phyloP scores from a whole-genome alignment of 2,797 vertebrate species.

The Onychomys arenicola region DNA sequence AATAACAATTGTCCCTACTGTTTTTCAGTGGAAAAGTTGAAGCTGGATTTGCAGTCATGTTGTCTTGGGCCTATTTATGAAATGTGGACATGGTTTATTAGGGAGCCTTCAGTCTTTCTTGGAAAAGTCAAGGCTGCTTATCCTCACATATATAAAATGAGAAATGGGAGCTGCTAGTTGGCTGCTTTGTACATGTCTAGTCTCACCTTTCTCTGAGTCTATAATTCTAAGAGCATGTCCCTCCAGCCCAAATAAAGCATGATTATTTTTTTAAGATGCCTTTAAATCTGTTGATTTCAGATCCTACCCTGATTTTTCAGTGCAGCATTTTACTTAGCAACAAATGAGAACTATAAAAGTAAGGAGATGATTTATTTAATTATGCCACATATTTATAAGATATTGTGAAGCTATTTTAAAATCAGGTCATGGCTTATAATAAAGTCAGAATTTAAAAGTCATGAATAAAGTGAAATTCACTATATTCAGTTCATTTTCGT shows the following conservation, averaged over 20 bases:
- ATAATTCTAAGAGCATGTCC: background rate
- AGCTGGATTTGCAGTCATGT: background rate
- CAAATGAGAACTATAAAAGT: background rate
- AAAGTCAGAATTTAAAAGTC: background rate
- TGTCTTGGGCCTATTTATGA: background rate
- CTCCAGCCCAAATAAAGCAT: background rate
- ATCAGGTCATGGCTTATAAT: background rate
- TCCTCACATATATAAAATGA: background rate
- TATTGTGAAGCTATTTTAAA: slow-evolving; percentile 18
- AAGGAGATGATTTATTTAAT: background rate
- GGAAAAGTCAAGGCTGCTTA: background rate
- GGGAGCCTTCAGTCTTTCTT: background rate
- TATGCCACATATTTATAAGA: background rate
- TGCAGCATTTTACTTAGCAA: slow-evolving; percentile 9
- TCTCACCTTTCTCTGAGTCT: background rate
- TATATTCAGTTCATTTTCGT: background rate
- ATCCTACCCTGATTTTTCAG: slow-evolving; percentile 37
- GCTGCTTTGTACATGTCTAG: background rate
- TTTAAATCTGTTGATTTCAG: slow-evolving; percentile 20
- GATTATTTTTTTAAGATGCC: background rate
- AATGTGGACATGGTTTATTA: background rate
- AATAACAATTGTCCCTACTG: background rate
- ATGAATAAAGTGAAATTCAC: background rate
- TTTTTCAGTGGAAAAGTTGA: background rate
- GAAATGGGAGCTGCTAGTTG: background rate